Evolutionary conservation across 2,113 vertebrate genomes (phyloP), one percentile per base, ranked within the genome.

Genomic region (Datnioides undecimradiatus): DNA sequence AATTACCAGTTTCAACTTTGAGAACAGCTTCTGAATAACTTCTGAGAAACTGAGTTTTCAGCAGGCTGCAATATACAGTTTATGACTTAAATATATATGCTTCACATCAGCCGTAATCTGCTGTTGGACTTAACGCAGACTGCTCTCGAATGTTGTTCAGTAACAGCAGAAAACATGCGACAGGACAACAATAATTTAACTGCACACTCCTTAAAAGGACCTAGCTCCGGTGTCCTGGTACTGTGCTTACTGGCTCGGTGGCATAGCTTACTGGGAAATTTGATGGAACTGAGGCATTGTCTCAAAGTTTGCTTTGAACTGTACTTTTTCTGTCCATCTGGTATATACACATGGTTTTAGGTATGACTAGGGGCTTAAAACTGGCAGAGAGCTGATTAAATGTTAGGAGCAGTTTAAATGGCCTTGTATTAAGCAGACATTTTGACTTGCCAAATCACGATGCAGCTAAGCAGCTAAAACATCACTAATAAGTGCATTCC

Each of bases 401-500:
- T 43, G 40, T 14, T 14, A 29, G 48, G 80, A 88, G 67, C 46
- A 29, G 55, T 68, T 64, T 19, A 60, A 58, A 19, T 84, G 60
- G 67, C 68, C 49, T 73, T 66, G n/a, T 63, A 70, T 85, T 64
- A 54, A 41, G 45, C 40, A 41, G 33, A 57, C 31, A 14, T 29
- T 67, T 55, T 36, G 14, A 74, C 51, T 55, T 33, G 25, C 23
- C 48, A 80, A 79, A 84, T n/a, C 60, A 62, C 79, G 76, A 73
- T 88, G 74, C 65, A 29, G 63, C 51, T 70, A 62, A 67, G n/a
- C n/a, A n/a, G n/a, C n/a, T n/a, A n/a, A 76, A 64, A 78, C 41
- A 41, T 63, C 27, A 38, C 71, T 89, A 83, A 90, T 77, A 78
- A n/a, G 36, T 70, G 60, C 48, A 16, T 59, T 54, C 12, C 48